Conservation (phyloP, 2,797 vertebrate species). For the Pangasius sanitwongsei region DNA sequence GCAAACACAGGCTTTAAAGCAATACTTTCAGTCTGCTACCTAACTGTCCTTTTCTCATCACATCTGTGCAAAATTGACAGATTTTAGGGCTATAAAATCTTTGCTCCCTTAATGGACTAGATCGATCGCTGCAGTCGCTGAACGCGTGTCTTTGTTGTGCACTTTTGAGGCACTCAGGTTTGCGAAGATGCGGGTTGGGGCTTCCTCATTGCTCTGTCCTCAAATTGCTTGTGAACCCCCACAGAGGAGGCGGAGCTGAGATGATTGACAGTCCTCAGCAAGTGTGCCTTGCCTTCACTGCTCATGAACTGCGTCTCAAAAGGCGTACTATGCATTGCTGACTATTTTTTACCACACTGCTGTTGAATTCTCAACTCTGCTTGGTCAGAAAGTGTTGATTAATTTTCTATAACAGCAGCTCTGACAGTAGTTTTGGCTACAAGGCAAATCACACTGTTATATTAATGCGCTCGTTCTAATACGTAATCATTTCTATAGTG, state of each 20-base stretch:
- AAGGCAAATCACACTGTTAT: not conserved
- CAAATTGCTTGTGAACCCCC: conserved; percentile 9
- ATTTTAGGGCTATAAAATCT: conserved; percentile 6
- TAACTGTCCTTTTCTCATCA: conserved; percentile 31
- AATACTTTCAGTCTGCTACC: conserved; percentile 23
- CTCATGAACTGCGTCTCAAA: not conserved
- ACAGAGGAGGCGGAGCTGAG: conserved; percentile 15
- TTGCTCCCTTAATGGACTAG: not conserved
- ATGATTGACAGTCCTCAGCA: conserved; percentile 46
- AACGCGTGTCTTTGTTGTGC: not conserved
- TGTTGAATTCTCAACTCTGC: not conserved
- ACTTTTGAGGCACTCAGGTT: conserved; percentile 7
- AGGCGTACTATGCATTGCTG: not conserved
- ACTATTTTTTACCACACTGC: not conserved
- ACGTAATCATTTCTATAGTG: not conserved
- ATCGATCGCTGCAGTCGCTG: conserved; percentile 7
- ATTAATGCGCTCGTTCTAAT: not conserved
- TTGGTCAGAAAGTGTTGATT: not conserved
- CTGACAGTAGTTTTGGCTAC: not conserved
- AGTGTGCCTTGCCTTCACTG: not conserved
- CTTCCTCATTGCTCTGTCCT: conserved; percentile 18
- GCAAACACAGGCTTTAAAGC: conserved; percentile 27
- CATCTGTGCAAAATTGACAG: conserved; percentile 14
- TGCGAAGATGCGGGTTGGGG: conserved; percentile 27
- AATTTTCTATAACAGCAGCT: not conserved